A percentile compares a stretch with the other conserved stretches of the same genome.
phyloP scores from a whole-genome alignment of 2,797 vertebrate species.

The Buphagus erythrorhynchus region DNA sequence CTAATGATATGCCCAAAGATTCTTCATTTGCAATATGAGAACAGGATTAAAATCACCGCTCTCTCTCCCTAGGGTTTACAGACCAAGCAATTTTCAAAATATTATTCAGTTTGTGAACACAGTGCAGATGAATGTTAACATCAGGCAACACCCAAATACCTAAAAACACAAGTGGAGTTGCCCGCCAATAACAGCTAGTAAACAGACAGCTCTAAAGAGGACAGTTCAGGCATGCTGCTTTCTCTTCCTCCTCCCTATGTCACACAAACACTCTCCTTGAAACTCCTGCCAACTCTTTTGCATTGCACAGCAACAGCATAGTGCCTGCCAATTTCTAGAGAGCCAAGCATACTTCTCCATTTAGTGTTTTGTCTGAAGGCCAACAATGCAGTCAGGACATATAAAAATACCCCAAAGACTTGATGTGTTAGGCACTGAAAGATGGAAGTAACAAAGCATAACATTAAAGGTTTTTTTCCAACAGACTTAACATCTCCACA shows the following conservation, averaged over 20 bases:
- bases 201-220: not conserved
- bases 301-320: not conserved
- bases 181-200: not conserved
- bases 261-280: not conserved
- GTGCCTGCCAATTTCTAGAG: constrained; percentile 3
- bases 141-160: constrained; percentile 1
- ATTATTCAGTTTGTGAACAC: not conserved
- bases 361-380: not conserved
- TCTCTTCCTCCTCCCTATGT: not conserved
- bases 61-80: not conserved
- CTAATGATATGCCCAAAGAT: not conserved
- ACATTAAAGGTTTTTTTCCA: not conserved
- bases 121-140: not conserved
- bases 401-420: not conserved
- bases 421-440: not conserved
- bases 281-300: not conserved
- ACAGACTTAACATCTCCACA: not conserved
- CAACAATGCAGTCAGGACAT: not conserved
- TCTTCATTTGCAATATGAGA: not conserved
- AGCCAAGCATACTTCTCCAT: not conserved
- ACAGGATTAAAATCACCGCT: not conserved
- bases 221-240: not conserved
- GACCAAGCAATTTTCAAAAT: not conserved
- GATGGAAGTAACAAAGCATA: not conserved
- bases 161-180: not conserved